These are phyloP conservation scores for Parazoanthus darwini DNA, from an alignment of 92 coral and sea anemone genomes.

Conservation along the genomic window DNA sequence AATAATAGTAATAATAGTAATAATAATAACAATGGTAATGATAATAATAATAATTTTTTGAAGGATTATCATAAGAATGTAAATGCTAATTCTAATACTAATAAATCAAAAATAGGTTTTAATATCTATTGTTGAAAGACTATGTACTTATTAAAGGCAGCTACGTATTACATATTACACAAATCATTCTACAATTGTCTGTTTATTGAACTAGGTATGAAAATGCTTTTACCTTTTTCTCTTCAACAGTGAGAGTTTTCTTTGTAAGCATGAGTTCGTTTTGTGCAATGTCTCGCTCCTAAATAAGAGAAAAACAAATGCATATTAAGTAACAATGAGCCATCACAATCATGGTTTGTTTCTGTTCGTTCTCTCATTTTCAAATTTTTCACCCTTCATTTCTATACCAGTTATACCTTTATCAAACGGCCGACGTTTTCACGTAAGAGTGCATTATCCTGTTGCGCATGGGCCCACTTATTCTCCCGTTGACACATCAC, in stretches of 20 bases:
- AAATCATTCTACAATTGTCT: too few relatives aligned
- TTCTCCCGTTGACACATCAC: constrained; percentile 35
- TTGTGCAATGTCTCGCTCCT: constrained; percentile 25
- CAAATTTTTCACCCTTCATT: background rate
- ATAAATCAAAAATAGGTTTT: too few relatives aligned
- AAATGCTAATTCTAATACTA: too few relatives aligned
- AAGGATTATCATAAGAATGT: too few relatives aligned
- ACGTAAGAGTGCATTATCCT: background rate
- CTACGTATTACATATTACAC: too few relatives aligned
- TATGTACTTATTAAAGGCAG: too few relatives aligned
- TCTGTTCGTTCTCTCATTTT: background rate
- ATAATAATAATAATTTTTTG: too few relatives aligned
- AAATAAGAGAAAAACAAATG: background rate
- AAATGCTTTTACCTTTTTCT: background rate
- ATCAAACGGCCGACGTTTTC: background rate
- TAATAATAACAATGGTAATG: too few relatives aligned
- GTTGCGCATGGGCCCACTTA: constrained; percentile 45
- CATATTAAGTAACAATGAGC: background rate
- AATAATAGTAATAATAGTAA: too few relatives aligned
- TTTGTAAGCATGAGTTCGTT: constrained; percentile 6
- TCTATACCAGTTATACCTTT: constrained; percentile 9
- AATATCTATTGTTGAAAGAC: too few relatives aligned
- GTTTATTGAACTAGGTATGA: too few relatives aligned
- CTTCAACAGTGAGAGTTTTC: constrained; percentile 1
- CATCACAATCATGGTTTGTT: background rate